A percentile compares a stretch with the other conserved stretches of the same genome.
phyloP scores from a whole-genome alignment of 2,797 vertebrate species.

The Melanotaenia trifasciata region DNA sequence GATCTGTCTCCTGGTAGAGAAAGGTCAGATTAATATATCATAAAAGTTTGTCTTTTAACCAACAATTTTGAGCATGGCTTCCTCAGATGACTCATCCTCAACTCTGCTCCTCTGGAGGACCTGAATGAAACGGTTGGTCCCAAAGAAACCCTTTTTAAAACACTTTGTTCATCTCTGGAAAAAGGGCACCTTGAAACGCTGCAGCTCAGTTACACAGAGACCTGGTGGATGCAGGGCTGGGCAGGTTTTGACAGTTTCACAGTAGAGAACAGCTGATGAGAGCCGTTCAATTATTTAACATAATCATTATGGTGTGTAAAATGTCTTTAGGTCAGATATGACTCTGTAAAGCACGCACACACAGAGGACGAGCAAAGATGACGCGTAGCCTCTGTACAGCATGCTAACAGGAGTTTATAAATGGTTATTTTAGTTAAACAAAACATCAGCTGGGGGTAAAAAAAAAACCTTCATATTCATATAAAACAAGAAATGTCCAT shows the following conservation, averaged over 20 bases:
- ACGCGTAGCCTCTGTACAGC: background rate
- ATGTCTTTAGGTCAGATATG: slow-evolving; percentile 26
- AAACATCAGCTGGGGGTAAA: too few relatives aligned
- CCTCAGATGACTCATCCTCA: background rate
- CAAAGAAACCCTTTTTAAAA: background rate
- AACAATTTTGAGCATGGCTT: slow-evolving; percentile 27
- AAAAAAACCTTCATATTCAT: too few relatives aligned
- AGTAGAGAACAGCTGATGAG: slow-evolving; percentile 26
- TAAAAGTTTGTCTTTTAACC: slow-evolving; percentile 8
- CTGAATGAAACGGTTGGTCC: slow-evolving; percentile 13
- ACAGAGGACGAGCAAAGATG: background rate
- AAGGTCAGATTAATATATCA: slow-evolving; percentile 12
- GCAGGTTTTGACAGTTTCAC: slow-evolving; percentile 20
- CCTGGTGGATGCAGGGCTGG: background rate
- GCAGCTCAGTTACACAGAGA: slow-evolving; percentile 21
- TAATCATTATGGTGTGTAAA: slow-evolving; percentile 32
- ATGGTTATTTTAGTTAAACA: too few relatives aligned
- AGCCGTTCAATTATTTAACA: slow-evolving; percentile 62
- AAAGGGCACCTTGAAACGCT: slow-evolving; percentile 41
- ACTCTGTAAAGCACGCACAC: background rate
- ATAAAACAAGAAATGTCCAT: too few relatives aligned
- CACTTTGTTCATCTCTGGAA: background rate
- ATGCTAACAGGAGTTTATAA: slow-evolving; percentile 3
- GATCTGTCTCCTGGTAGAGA: background rate
- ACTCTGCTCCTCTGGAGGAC: background rate